phyloP scores from a whole-genome alignment of 2,888 invertebrate genomes.

The Trachelus tabidus region DNA sequence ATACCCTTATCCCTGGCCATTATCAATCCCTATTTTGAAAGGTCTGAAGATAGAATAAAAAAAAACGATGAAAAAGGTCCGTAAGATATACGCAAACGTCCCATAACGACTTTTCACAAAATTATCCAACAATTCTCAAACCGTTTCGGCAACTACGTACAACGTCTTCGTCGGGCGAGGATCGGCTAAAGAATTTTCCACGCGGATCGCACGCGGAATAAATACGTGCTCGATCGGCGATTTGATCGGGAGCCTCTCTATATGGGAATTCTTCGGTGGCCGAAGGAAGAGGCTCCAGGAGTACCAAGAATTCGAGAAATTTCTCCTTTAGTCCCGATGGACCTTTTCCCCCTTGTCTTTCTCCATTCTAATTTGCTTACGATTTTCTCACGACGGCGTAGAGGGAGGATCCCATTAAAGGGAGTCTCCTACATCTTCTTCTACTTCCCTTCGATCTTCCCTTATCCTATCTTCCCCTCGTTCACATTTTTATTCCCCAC shows the following conservation, averaged over 20 bases:
- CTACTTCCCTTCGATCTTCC: constrained; percentile 16
- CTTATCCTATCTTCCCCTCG: neutral
- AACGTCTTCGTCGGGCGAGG: neutral
- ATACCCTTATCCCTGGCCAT: neutral
- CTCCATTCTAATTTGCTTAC: neutral
- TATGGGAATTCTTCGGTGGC: constrained; percentile 53
- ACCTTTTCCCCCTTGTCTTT: constrained; percentile 7
- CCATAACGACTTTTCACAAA: neutral
- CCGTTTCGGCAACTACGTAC: neutral
- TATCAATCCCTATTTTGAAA: neutral
- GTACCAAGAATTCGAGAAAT: neutral
- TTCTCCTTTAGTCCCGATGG: constrained; percentile 31
- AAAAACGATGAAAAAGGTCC: neutral
- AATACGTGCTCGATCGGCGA: constrained; percentile 43
- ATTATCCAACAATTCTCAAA: neutral
- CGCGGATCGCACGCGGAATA: constrained; percentile 32
- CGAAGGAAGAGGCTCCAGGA: neutral
- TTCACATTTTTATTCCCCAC: neutral
- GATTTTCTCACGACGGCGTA: neutral
- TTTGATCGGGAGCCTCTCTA: constrained; percentile 25
- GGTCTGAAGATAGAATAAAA: neutral
- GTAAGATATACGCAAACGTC: neutral
- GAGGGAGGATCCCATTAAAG: neutral
- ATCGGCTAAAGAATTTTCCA: constrained; percentile 13
- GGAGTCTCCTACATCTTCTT: constrained; percentile 7